These are phyloP conservation scores for Meriones psammophilus DNA, from an alignment of 2,797 vertebrate genomes.

Conservation along the genomic window DNA sequence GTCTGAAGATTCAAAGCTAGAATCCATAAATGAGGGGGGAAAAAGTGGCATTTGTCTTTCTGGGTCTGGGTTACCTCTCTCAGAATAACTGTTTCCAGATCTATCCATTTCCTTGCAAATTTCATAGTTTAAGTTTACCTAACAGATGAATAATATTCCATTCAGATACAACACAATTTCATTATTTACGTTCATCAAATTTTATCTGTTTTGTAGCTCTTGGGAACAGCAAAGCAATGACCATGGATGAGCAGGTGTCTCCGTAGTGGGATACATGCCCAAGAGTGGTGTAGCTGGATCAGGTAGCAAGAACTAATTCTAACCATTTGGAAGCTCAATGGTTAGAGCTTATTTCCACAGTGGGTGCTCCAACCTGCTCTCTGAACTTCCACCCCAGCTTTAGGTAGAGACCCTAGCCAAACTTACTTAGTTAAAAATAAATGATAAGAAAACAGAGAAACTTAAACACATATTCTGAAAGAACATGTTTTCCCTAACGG, in stretches of 20 bases:
- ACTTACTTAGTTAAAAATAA: background rate
- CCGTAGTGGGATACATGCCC: background rate
- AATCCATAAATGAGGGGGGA: background rate
- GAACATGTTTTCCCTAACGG: background rate
- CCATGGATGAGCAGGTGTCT: background rate
- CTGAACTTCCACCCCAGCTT: background rate
- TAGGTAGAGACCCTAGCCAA: background rate
- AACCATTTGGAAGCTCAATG: background rate
- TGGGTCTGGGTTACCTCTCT: background rate
- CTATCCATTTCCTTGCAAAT: background rate
- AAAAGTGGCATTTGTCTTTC: background rate
- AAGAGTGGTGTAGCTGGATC: background rate
- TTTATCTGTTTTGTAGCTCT: background rate
- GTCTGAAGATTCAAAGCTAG: background rate
- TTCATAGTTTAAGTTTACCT: background rate
- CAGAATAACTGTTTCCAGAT: background rate
- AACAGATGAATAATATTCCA: background rate
- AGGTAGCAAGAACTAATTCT: no score
- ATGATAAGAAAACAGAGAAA: slow-evolving; percentile 20
- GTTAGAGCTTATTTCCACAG: background rate
- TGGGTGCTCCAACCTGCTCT: no score
- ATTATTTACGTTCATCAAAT: background rate
- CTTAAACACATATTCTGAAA: background rate
- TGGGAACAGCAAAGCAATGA: background rate
- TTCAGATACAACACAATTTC: background rate